These are phyloP conservation scores for Heliconius melpomene DNA, from an alignment of 1,140 invertebrate species.

Conservation along the genomic window DNA sequence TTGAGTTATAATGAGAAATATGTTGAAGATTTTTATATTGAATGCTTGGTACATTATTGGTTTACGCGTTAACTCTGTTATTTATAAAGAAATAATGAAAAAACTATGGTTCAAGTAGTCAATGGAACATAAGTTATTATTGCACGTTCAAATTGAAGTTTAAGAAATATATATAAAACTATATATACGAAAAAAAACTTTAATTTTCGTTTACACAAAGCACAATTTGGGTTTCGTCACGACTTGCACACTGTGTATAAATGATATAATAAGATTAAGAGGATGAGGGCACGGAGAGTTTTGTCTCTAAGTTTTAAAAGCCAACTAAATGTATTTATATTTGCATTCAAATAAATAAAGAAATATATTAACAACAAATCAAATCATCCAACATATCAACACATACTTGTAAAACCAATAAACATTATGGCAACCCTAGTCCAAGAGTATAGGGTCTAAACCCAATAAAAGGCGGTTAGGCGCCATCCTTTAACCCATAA, in stretches of 20 bases:
- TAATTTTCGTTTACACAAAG: no score
- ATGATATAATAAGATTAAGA: no score
- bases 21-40: not conserved
- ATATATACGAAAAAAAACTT: no score
- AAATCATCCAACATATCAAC: not conserved
- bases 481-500: constrained; percentile 50
- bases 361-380: not conserved
- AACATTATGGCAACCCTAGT: constrained; percentile 8
- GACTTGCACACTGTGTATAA: no score
- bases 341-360: not conserved
- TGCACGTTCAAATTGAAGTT: no score
- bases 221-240: no score
- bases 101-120: not conserved
- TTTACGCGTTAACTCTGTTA: no score
- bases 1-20: not conserved
- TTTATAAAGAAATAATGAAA: no score
- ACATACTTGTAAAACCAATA: constrained; percentile 14
- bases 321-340: not conserved
- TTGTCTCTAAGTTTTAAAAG: not conserved
- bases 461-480: constrained; percentile 43
- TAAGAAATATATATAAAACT: no score
- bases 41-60: not conserved
- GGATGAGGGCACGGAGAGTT: no score
- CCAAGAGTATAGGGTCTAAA: constrained; percentile 11
- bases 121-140: no score